These are phyloP conservation scores for Chironomus tepperi DNA, from an alignment of 1,140 invertebrate species.

Conservation along the genomic window DNA sequence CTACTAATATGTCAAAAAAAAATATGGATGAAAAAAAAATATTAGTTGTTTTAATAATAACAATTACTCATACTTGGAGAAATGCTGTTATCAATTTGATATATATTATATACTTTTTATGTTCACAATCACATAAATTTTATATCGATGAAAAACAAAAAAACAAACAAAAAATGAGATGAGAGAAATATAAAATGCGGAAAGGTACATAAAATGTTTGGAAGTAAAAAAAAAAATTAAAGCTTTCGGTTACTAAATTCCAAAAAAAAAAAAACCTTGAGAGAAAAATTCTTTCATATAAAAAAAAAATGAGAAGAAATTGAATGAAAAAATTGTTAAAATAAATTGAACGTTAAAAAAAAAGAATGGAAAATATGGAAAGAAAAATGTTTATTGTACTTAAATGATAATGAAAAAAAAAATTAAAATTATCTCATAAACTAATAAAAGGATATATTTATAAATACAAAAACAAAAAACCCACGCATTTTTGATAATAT, in stretches of 20 bases:
- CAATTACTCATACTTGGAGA: not conserved
- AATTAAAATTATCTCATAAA: not conserved
- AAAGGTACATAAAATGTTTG: slow-evolving; percentile 3
- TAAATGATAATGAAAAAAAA: not conserved
- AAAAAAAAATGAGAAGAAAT: not conserved
- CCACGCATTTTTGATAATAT: too few species aligned
- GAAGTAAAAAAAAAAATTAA: not conserved
- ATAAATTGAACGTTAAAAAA: not conserved
- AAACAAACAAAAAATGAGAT: not conserved
- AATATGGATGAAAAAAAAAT: not conserved
- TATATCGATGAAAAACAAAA: not conserved
- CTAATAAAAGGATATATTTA: slow-evolving; percentile 4
- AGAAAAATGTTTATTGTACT: slow-evolving; percentile 9
- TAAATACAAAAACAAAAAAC: not conserved
- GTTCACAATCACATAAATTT: not conserved
- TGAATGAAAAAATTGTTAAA: not conserved
- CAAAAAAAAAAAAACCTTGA: too few species aligned
- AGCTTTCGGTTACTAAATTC: too few species aligned
- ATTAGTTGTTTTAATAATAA: slow-evolving; percentile 15
- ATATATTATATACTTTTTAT: slow-evolving; percentile 15
- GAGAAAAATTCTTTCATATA: not conserved
- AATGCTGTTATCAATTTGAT: slow-evolving; percentile 7
- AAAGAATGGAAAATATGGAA: not conserved
- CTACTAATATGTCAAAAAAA: slow-evolving; percentile 14
- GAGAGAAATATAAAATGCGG: not conserved